Base-by-base conservation (phyloP, 2,797 vertebrate species). In the Poecile montanus region DNA sequence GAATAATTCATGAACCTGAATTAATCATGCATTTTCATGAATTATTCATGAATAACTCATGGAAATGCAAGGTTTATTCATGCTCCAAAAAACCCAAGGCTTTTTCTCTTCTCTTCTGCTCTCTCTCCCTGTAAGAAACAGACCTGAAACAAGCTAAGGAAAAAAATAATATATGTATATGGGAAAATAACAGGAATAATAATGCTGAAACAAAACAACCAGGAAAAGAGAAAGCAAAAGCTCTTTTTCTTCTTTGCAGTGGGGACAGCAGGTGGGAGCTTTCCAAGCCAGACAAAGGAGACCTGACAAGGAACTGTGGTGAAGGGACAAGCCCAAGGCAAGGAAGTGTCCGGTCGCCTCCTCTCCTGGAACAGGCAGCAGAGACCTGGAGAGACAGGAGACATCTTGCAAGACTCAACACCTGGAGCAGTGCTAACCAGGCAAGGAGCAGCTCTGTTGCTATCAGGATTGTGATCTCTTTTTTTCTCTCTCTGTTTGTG, bases 1-100 rank as follows among this genome's bases (percentile, higher is more conserved):
- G 96, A 96, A 96, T 97, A 97, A 97, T 97, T 96, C 94, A 95
- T 94, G 89, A 95, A 93, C 91, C 85, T 82, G 84, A 96, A 95
- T 92, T 96, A 93, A 95, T 97, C 88, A 94, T 97, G 93, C 94
- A 96, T 96, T 97, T 96, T 83, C 74, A 91, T 95, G 96, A 92
- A 96, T 97, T 95, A 94, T 95, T 96, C 95, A 95, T 96, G 93
- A 96, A 96, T 95, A 95, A 91, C 95, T 95, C 94, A 96, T 91
- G 96, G 94, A 96, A 90, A 92, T 97, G 96, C 95, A 93, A 91
- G 95, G 96, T 95, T 95, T 96, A 93, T 96, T 96, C 88, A 88
- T 94, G 95, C 94, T 95, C 91, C 85, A 91, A 94, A 94, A 91
- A 85, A 92, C 88, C 84, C 66, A 85, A 89, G 80, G 86, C 94